phyloP scores from a whole-genome alignment of 2,888 invertebrate species.

The Cacoxenus indagator region DNA sequence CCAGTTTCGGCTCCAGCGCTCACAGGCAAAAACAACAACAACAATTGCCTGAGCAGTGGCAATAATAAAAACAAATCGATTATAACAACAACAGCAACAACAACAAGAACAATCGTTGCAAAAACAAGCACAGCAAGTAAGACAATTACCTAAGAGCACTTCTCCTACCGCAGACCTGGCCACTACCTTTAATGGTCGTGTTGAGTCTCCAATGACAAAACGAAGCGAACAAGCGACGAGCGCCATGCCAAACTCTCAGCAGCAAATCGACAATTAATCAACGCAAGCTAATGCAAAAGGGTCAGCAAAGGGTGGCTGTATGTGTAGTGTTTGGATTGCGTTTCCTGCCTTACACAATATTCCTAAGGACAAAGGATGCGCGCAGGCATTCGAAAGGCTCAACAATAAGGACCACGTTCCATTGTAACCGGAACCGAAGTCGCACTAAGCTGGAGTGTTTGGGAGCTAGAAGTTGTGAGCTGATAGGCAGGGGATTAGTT shows the following conservation, averaged over 20 bases:
- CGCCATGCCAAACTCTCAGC: conserved; percentile 43
- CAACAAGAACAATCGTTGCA: conserved; percentile 46
- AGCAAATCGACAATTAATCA: conserved; percentile 63
- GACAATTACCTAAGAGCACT: conserved; percentile 55
- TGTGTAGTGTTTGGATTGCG: neutral
- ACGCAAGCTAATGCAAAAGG: conserved; percentile 26
- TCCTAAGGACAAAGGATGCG: neutral
- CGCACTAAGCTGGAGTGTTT: conserved; percentile 6
- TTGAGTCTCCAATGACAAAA: conserved; percentile 43
- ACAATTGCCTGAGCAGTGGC: conserved; percentile 20
- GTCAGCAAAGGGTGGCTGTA: conserved; percentile 9
- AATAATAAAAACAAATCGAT: conserved; percentile 47
- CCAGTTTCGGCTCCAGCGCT: too few species aligned
- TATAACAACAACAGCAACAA: conserved; percentile 53
- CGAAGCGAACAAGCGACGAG: conserved; percentile 35
- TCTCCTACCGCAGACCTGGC: conserved; percentile 32
- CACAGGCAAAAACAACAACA: conserved; percentile 35
- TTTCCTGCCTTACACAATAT: neutral
- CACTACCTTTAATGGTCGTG: neutral
- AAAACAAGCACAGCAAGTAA: conserved; percentile 36
- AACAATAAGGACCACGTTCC: neutral
- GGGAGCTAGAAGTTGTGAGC: too few species aligned
- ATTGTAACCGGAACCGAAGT: conserved; percentile 17
- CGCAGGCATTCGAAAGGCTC: neutral
- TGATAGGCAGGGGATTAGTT: too few species aligned